Evolutionary conservation across 2,797 vertebrate species (phyloP).

Genomic region (Erethizon dorsatum): DNA sequence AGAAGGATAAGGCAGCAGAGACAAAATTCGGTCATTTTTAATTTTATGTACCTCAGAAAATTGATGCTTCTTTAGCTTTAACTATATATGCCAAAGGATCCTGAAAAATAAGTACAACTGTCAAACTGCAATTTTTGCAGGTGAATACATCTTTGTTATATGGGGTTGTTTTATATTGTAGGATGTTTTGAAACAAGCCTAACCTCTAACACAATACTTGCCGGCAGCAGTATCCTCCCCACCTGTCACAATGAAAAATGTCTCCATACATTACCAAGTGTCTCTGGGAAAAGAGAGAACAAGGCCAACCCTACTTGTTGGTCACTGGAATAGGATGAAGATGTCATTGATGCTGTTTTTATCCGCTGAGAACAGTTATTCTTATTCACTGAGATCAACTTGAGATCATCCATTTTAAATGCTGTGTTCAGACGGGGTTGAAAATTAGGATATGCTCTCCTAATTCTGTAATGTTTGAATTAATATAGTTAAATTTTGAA

Average conservation of each 20-base stretch:
- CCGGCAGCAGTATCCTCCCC: background rate
- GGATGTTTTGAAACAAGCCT: background rate
- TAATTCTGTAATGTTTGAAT: background rate
- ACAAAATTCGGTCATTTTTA: background rate
- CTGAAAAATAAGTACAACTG: background rate
- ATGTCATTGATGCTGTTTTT: background rate
- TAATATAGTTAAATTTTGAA: slow-evolving; percentile 1
- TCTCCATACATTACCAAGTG: background rate
- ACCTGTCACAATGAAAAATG: background rate
- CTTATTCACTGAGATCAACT: background rate
- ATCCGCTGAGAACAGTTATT: background rate
- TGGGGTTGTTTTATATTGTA: background rate
- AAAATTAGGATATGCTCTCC: background rate
- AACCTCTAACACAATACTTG: background rate
- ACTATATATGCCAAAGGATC: background rate
- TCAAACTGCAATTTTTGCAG: background rate
- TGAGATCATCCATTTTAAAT: background rate
- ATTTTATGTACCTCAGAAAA: background rate
- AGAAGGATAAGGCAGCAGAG: background rate
- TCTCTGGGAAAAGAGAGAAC: no score
- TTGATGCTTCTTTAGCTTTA: background rate
- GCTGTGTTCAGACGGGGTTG: background rate
- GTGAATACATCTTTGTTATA: background rate
- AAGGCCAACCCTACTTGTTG: background rate
- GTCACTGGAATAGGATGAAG: background rate